These are phyloP conservation scores for Meloidogyne floridensis DNA, from an alignment of 1,140 invertebrate species.

Conservation along the genomic window DNA sequence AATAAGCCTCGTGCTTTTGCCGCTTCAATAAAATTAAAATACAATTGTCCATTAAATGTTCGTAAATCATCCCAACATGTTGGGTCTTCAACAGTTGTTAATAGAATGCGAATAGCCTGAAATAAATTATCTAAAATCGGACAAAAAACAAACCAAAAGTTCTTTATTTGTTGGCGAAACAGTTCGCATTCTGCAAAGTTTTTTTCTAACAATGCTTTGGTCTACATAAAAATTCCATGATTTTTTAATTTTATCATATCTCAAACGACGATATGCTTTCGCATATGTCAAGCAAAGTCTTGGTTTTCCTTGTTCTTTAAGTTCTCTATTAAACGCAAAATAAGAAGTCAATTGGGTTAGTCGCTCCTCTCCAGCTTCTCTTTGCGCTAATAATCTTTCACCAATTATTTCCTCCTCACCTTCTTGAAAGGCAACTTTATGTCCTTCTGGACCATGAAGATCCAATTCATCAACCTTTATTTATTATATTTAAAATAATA, in stretches of 20 bases:
- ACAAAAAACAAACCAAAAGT: not conserved
- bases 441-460: not conserved
- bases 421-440: not conserved
- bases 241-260: not conserved
- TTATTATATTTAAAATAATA: not conserved
- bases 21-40: not conserved
- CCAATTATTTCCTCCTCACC: not conserved
- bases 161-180: not conserved
- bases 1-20: slow-evolving; percentile 1
- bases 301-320: not conserved
- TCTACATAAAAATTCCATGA: not conserved
- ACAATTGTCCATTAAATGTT: not conserved
- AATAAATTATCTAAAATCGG: not conserved
- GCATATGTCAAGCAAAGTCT: not conserved
- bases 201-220: not conserved
- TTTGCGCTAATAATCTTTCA: not conserved
- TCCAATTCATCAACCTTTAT: not conserved
- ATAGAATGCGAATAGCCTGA: not conserved
- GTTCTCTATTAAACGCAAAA: not conserved
- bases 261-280: not conserved
- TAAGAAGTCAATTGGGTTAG: not conserved
- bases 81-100: not conserved
- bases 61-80: not conserved
- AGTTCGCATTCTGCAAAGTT: not conserved
- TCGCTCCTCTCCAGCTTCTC: not conserved